These are phyloP conservation scores for Theonella swinhoei DNA, from an alignment of 37 sponge, comb jelly and placozoan species.

Conservation along the genomic window DNA sequence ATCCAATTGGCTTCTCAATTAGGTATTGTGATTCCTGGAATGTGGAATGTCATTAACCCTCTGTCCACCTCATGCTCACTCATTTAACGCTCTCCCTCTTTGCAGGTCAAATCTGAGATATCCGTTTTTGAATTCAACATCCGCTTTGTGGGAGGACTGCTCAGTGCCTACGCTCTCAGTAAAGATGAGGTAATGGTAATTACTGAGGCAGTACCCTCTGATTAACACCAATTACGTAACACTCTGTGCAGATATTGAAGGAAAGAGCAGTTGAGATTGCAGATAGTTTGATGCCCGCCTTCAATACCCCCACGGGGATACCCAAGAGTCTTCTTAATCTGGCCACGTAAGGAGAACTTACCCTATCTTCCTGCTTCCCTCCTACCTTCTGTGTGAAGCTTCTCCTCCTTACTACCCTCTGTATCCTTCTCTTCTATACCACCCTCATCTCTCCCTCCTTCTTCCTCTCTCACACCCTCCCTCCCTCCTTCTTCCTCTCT, in stretches of 20 bases:
- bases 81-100: no score
- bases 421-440: background rate
- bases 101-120: slow-evolving; percentile 66
- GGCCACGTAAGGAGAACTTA: slow-evolving; percentile 43
- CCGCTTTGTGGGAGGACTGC: slow-evolving; percentile 83
- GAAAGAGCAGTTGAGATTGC: slow-evolving; percentile 79
- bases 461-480: no score
- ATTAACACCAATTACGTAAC: background rate
- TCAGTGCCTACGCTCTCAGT: slow-evolving; percentile 82
- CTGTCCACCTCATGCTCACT: background rate
- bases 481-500: no score
- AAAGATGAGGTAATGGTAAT: slow-evolving; percentile 66
- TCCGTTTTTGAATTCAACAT: slow-evolving; percentile 93
- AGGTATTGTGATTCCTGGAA: no score
- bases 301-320: slow-evolving; percentile 85
- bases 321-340: slow-evolving; percentile 78
- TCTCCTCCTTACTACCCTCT: background rate
- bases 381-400: background rate
- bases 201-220: background rate
- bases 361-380: no score
- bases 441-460: no score
- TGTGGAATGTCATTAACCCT: background rate
- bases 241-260: slow-evolving; percentile 71
- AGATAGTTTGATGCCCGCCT: slow-evolving; percentile 83
- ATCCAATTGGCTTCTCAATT: no score